phyloP scores from a whole-genome alignment of 2,113 vertebrate genomes.

The Oxygymnocypris stewartii region DNA sequence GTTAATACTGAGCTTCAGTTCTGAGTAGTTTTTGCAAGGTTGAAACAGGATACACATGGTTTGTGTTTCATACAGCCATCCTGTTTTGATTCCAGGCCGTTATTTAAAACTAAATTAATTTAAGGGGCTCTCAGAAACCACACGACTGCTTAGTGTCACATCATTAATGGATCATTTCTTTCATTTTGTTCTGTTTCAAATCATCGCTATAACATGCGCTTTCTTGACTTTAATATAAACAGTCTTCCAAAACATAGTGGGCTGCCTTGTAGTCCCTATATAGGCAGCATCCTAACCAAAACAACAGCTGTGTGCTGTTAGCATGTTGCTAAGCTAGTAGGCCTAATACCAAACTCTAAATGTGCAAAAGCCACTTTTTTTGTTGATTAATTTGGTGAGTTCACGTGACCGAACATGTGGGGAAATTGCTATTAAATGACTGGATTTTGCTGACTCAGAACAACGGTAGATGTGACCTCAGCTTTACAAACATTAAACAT shows the following conservation, averaged over 20 bases:
- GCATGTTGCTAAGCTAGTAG: neutral
- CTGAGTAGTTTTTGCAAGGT: neutral
- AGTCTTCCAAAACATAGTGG: neutral
- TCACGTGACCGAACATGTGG: neutral
- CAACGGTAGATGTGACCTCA: neutral
- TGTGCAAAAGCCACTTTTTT: neutral
- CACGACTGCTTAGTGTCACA: slow-evolving; percentile 37
- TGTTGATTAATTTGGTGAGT: too few relatives aligned
- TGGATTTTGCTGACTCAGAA: neutral
- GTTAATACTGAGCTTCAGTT: neutral
- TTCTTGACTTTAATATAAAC: neutral
- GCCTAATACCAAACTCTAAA: neutral
- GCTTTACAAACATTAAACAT: neutral
- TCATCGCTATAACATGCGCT: neutral
- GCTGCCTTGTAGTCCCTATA: neutral
- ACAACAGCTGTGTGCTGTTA: neutral
- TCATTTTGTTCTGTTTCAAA: neutral
- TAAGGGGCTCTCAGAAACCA: slow-evolving; percentile 25
- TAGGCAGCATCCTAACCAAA: neutral
- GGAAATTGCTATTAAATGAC: neutral
- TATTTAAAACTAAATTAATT: slow-evolving; percentile 41
- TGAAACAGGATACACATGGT: slow-evolving; percentile 32
- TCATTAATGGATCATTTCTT: neutral
- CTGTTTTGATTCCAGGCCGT: slow-evolving; percentile 30
- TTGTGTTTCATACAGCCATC: slow-evolving; percentile 36